A percentile compares a stretch with the other conserved stretches of the same genome.
Conservation (phyloP, 2,797 vertebrate genomes). For the Chiloscyllium punctatum region DNA sequence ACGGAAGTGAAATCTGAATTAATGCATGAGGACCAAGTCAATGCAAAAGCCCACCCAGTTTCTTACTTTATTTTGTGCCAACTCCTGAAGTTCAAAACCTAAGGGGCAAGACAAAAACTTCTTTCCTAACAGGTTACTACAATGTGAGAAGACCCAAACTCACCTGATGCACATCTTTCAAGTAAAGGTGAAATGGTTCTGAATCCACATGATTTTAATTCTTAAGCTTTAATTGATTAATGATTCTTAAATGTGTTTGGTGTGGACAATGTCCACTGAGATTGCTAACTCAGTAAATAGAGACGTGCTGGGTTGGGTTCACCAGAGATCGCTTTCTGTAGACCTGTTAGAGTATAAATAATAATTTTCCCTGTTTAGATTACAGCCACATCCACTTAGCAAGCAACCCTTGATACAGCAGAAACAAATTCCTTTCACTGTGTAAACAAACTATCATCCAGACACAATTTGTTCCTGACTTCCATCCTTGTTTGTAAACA, state of each 20-base stretch:
- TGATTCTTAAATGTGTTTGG: neutral
- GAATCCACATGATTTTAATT: neutral
- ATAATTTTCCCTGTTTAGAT: slow-evolving; percentile 15
- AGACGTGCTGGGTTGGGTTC: neutral
- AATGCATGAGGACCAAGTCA: neutral
- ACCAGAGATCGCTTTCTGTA: neutral
- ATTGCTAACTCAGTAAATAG: neutral
- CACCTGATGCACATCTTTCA: neutral
- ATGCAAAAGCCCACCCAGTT: neutral
- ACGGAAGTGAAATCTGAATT: neutral
- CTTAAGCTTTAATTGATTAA: neutral
- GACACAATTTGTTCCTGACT: neutral
- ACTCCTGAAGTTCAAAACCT: neutral
- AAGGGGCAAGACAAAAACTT: neutral
- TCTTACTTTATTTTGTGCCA: neutral
- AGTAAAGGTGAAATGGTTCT: neutral
- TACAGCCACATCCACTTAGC: neutral
- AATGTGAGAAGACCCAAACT: neutral
- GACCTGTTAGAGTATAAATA: neutral
- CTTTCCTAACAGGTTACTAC: neutral
- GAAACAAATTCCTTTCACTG: neutral
- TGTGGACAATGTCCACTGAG: neutral
- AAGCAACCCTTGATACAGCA: neutral
- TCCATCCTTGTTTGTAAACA: neutral
- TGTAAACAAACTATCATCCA: neutral